Evolutionary conservation across 2,888 invertebrate genomes (phyloP).

Genomic region (Noctua janthe): DNA sequence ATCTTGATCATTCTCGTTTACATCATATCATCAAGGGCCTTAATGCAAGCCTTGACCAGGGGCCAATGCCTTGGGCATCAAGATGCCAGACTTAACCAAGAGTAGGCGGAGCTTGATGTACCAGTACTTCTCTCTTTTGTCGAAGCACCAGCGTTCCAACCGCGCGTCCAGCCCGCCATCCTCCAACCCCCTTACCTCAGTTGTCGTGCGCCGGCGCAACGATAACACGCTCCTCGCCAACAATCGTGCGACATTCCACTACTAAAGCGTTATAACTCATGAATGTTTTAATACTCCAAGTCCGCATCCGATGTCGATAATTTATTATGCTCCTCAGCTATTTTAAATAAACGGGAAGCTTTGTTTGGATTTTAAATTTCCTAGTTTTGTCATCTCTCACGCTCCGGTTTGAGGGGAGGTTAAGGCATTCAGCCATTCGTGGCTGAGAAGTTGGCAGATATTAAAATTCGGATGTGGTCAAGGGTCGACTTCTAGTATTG

Average conservation of each 20-base stretch:
- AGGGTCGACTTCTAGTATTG: neutral
- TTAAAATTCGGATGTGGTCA: neutral
- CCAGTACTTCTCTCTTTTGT: neutral
- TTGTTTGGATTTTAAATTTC: slow-evolving; percentile 63
- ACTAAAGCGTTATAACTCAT: slow-evolving; percentile 76
- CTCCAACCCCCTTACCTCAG: slow-evolving; percentile 37
- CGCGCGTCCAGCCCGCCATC: slow-evolving; percentile 42
- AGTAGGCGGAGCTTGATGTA: neutral
- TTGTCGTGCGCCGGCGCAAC: slow-evolving; percentile 71
- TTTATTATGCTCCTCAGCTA: slow-evolving; percentile 66
- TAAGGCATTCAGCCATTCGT: slow-evolving; percentile 17
- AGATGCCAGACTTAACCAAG: neutral
- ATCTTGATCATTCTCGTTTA: neutral
- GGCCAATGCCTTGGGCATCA: no score
- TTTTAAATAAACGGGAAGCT: slow-evolving; percentile 69
- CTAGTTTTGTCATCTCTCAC: slow-evolving; percentile 43
- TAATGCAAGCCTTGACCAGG: no score
- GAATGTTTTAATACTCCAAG: slow-evolving; percentile 75
- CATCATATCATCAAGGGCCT: neutral
- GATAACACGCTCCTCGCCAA: slow-evolving; percentile 69
- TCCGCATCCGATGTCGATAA: slow-evolving; percentile 68
- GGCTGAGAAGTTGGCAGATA: neutral
- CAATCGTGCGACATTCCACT: slow-evolving; percentile 72
- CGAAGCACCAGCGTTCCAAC: slow-evolving; percentile 18
- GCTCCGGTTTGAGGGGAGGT: slow-evolving; percentile 26